Conservation (phyloP, 2,113 vertebrate species). For the Notothenia rossii region DNA sequence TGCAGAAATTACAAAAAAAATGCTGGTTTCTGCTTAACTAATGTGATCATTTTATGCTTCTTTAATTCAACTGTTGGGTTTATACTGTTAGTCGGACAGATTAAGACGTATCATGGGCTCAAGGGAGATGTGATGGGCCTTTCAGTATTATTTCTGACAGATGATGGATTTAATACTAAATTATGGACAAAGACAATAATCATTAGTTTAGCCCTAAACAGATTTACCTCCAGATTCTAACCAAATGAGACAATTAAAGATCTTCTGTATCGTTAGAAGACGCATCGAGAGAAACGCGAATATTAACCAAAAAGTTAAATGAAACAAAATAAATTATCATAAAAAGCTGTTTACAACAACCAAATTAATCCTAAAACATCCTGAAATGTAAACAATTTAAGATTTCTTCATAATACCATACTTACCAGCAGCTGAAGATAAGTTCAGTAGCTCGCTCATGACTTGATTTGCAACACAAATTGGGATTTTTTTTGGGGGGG, state of each 20-base stretch:
- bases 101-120: not conserved
- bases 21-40: not conserved
- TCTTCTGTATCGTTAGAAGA: not conserved
- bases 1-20: not conserved
- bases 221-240: too few relatives aligned
- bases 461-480: constrained; percentile 27
- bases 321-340: not conserved
- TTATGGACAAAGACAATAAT: not conserved
- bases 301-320: not conserved
- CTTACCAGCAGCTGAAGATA: constrained; percentile 27
- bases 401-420: not conserved
- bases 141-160: not conserved
- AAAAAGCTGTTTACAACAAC: too few relatives aligned
- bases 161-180: too few relatives aligned
- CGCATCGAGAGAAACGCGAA: not conserved
- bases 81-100: not conserved
- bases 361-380: too few relatives aligned
- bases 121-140: not conserved
- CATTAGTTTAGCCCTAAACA: not conserved
- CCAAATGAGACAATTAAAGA: not conserved
- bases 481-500: fast-evolving
- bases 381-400: too few relatives aligned
- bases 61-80: not conserved
- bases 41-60: not conserved
- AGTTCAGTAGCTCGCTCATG: not conserved